Conservation (phyloP, 1,140 invertebrate species). For the Drosophila suzukii region DNA sequence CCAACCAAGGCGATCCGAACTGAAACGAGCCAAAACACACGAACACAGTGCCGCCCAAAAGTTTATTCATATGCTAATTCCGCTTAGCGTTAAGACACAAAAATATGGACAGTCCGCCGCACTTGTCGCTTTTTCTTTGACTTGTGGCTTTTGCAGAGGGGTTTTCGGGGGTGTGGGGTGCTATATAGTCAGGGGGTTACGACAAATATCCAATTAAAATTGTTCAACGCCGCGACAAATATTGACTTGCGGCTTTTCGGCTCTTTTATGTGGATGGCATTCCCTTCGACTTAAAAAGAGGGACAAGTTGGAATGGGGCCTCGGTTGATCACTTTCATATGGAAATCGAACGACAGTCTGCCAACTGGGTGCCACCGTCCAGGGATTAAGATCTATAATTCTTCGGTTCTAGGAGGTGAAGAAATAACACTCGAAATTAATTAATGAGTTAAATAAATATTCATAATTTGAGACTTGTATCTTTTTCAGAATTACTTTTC, state of each 20-base stretch:
- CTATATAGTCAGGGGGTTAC: not conserved
- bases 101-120: slow-evolving; percentile 52
- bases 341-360: slow-evolving; percentile 24
- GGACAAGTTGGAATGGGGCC: slow-evolving; percentile 10
- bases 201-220: slow-evolving; percentile 78
- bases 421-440: not conserved
- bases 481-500: too few species aligned
- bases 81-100: slow-evolving; percentile 60
- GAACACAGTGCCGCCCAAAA: slow-evolving; percentile 46
- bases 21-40: slow-evolving; percentile 32
- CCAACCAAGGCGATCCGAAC: slow-evolving; percentile 11
- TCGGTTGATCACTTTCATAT: slow-evolving; percentile 35
- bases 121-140: slow-evolving; percentile 46
- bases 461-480: too few species aligned
- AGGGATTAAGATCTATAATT: slow-evolving; percentile 7
- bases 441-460: not conserved
- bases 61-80: slow-evolving; percentile 80
- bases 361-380: slow-evolving; percentile 23
- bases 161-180: slow-evolving; percentile 12
- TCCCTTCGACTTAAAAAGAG: slow-evolving; percentile 9
- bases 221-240: slow-evolving; percentile 62
- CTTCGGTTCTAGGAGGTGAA: slow-evolving; percentile 5
- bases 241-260: slow-evolving; percentile 53
- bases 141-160: slow-evolving; percentile 45
- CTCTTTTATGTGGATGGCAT: slow-evolving; percentile 26